A percentile compares a stretch with the other conserved stretches of the same genome.
phyloP scores from a whole-genome alignment of 2,888 invertebrate species.

The Aplocera efformata region DNA sequence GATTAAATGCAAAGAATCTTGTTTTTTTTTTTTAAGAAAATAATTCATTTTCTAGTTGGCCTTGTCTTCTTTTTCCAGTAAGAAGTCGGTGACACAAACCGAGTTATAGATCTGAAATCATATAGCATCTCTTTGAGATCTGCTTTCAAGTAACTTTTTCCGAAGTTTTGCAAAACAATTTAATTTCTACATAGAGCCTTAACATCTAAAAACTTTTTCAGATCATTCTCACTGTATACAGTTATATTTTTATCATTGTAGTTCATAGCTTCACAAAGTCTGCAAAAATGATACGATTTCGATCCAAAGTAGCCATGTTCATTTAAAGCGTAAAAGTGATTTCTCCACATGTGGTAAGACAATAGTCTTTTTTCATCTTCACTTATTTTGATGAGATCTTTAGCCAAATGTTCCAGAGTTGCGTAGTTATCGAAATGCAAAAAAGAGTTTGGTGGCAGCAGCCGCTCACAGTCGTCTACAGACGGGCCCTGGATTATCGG shows the following conservation, averaged over 20 bases:
- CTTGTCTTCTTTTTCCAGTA: too few species aligned
- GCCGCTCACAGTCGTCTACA: constrained; percentile 59
- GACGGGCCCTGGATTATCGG: constrained; percentile 84
- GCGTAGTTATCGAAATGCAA: constrained; percentile 80
- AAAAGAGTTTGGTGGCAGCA: constrained; percentile 83
- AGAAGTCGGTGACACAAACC: too few species aligned
- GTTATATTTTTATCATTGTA: constrained; percentile 56
- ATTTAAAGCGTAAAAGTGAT: constrained; percentile 67
- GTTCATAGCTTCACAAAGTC: constrained; percentile 81
- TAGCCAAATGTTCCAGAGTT: constrained; percentile 70
- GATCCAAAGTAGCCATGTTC: constrained; percentile 83
- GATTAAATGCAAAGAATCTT: too few species aligned
- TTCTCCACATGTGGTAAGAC: constrained; percentile 81
- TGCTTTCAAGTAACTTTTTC: too few species aligned
- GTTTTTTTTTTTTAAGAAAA: too few species aligned
- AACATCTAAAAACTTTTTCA: constrained; percentile 21
- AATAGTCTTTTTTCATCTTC: constrained; percentile 47
- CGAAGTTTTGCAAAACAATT: constrained; percentile 4
- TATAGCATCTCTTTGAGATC: too few species aligned
- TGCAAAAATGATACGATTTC: constrained; percentile 77
- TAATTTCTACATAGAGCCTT: constrained; percentile 14
- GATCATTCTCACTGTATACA: constrained; percentile 19
- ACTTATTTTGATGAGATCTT: constrained; percentile 72
- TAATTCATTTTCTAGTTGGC: too few species aligned
- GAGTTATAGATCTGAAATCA: too few species aligned